Conservation (phyloP, 2,888 invertebrate species). For the Nomada ruficornis region DNA sequence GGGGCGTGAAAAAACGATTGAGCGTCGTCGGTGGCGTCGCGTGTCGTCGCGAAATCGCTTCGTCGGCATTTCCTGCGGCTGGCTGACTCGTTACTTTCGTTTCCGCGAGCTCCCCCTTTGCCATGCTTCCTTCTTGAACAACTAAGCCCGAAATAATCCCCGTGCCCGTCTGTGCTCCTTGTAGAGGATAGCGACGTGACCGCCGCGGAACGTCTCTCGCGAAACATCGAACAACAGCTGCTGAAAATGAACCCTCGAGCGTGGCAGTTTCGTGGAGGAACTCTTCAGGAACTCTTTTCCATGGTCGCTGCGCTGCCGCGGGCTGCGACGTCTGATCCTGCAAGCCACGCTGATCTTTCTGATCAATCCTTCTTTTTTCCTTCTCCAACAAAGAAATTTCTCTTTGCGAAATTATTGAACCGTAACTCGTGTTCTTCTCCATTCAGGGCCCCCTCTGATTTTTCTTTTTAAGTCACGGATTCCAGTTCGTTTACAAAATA, state of each 20-base stretch:
- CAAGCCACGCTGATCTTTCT: neutral
- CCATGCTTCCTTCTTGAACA: conserved; percentile 51
- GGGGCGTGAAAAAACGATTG: conserved; percentile 15
- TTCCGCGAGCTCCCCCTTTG: conserved; percentile 38
- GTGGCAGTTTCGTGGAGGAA: conserved; percentile 49
- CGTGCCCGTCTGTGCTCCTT: conserved; percentile 7
- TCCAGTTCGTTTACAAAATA: no score
- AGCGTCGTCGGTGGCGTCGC: conserved; percentile 12
- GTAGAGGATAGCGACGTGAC: neutral
- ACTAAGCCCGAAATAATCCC: conserved; percentile 56
- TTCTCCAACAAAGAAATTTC: neutral
- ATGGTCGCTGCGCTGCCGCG: conserved; percentile 22
- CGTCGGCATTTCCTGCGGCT: conserved; percentile 44
- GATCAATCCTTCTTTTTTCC: neutral
- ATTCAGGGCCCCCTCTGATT: neutral
- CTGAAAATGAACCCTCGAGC: conserved; percentile 57
- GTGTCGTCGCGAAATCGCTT: conserved; percentile 43
- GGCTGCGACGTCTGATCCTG: neutral
- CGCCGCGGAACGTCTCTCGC: conserved; percentile 40
- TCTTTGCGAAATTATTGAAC: conserved; percentile 19
- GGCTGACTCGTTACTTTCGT: conserved; percentile 64
- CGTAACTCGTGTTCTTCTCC: conserved; percentile 15
- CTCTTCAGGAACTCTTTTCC: conserved; percentile 33
- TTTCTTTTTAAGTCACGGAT: neutral
- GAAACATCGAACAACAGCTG: conserved; percentile 67